Evolutionary conservation across 2,113 vertebrate species (phyloP), one percentile per base, ranked within the genome.

Genomic region (Zeus faber): DNA sequence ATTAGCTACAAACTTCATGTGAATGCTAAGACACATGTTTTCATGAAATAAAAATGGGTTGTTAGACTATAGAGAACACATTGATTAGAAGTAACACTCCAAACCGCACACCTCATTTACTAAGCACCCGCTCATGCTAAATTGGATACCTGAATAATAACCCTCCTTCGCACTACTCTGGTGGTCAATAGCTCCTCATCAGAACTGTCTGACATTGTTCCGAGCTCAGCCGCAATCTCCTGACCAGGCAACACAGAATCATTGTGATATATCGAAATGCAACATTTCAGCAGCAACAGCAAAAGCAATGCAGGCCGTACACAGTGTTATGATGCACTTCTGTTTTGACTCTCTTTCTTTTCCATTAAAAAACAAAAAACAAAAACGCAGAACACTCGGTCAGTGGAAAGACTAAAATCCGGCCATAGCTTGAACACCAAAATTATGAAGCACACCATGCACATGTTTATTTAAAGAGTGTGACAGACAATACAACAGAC

Each of bases 131-230:
- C 65, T 13, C 73, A 70, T 66, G 62, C 62, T 51, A 17, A 11
- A 52, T 62, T 13, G 43, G 56, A 82, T 96, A 98, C 96, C 95
- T 98, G 91, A 60, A 98, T 94, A 66, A 97, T 87, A 81, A 97
- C 90, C 66, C 93, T 92, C 49, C 95, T 94, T 54, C 89, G 91
- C 55, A 98, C 59, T 64, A 98, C 87, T 89, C 93, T 92, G 89
- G 93, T 94, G 18, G 92, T 96, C 77, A 97, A 83, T 82, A 91
- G 89, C 33, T 95, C 91, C 0, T 97, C 94, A 51, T 88, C 95
- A 1, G 94, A 97, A 91, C 91, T 95, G 80, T 80, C 83, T 76
- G 92, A 92, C 81, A 91, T 77, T 79, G 76, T 84, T 35, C 93
- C 93, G 70, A 97, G 85, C 70, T 94, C 91, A 76, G 89, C 79